A percentile compares a stretch with the other conserved stretches of the same genome.
Evolutionary conservation across 35 echinoderm and acorn worm genomes (phyloP).

Genomic region (Lytechinus pictus): DNA sequence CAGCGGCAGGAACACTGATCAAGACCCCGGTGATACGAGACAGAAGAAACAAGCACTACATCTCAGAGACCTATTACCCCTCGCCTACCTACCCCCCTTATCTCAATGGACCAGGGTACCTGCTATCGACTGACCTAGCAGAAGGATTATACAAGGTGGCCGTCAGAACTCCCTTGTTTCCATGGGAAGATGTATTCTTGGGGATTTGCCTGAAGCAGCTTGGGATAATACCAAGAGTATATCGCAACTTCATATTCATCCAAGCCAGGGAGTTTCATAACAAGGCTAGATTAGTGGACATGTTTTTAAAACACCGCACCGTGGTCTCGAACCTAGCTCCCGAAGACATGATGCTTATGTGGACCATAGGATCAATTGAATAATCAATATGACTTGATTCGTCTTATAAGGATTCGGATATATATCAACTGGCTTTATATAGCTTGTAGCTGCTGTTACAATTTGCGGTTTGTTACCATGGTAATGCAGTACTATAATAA

Average conservation of each 20-base stretch:
- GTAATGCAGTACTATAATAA: too few species aligned
- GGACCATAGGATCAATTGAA: not conserved
- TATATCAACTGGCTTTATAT: too few species aligned
- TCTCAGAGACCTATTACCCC: conserved; percentile 61
- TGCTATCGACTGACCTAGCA: conserved; percentile 75
- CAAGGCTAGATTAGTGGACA: not conserved
- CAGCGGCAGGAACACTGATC: not conserved
- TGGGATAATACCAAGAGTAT: conserved; percentile 13
- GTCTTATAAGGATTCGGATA: too few species aligned
- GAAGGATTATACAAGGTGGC: not conserved
- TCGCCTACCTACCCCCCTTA: conserved; percentile 73
- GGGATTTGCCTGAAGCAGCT: conserved; percentile 57
- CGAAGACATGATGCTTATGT: not conserved
- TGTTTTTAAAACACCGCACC: not conserved
- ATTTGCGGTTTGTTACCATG: too few species aligned
- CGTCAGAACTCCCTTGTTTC: not conserved
- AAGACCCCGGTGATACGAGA: conserved; percentile 46
- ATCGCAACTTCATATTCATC: conserved; percentile 6
- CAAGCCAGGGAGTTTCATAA: not conserved
- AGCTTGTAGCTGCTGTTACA: too few species aligned
- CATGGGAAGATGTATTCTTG: conserved; percentile 57
- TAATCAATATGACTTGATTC: too few species aligned
- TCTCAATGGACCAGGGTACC: conserved; percentile 70
- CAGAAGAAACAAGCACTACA: conserved; percentile 78
- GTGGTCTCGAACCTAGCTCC: conserved; percentile 15